phyloP scores from a whole-genome alignment of 1,140 invertebrate species.

The Pseudomyrmex pallidus region DNA sequence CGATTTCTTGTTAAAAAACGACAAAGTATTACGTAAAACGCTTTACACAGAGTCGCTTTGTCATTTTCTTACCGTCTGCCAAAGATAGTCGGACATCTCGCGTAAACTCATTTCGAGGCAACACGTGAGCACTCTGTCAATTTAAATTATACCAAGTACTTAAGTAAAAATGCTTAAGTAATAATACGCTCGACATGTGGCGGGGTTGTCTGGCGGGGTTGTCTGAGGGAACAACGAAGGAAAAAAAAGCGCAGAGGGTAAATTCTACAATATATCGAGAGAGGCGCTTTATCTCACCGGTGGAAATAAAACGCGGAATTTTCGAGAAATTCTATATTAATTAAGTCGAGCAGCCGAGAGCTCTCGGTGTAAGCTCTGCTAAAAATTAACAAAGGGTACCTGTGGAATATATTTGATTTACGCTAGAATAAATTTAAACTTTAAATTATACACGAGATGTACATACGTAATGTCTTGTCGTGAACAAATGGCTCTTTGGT shows the following conservation, averaged over 20 bases:
- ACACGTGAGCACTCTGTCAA: background rate
- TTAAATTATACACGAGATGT: conserved; percentile 38
- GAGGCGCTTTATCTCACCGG: conserved; percentile 46
- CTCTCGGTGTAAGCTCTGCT: conserved; percentile 40
- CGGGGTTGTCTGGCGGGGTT: background rate
- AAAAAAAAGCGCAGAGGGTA: conserved; percentile 26
- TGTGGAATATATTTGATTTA: conserved; percentile 56
- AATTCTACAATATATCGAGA: conserved; percentile 62
- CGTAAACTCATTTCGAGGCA: conserved; percentile 1
- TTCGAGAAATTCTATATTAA: conserved; percentile 66
- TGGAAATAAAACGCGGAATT: conserved; percentile 56
- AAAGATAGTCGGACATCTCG: background rate
- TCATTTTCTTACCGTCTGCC: background rate
- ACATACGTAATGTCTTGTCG: conserved; percentile 20
- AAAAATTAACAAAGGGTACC: conserved; percentile 56
- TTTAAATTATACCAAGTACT: conserved; percentile 39
- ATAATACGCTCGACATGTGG: conserved; percentile 37
- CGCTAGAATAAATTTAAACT: conserved; percentile 50
- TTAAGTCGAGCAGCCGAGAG: conserved; percentile 44
- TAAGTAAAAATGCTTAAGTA: conserved; percentile 36
- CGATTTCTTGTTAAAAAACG: background rate
- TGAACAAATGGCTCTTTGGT: conserved; percentile 14
- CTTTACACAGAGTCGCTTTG: background rate
- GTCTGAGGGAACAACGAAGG: conserved; percentile 57
- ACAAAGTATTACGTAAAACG: background rate